Conservation (phyloP, 2,113 vertebrate genomes). For the Porphyrio hochstetteri region DNA sequence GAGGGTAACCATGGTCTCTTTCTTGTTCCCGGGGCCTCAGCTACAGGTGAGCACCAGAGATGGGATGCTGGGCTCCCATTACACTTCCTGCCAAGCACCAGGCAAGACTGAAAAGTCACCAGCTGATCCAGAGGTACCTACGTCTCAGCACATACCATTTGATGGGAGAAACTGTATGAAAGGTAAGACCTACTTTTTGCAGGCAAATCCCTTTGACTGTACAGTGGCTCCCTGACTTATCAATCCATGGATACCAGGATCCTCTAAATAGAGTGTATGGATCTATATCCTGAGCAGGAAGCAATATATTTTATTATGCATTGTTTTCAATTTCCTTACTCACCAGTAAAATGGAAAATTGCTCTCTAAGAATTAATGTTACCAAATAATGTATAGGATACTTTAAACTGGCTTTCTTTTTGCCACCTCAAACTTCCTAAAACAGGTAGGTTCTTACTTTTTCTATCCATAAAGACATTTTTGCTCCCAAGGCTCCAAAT, state of each 20-base stretch:
- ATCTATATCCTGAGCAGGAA: neutral
- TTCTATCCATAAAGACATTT: neutral
- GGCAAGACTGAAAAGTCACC: neutral
- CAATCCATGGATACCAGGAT: neutral
- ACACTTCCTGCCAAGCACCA: neutral
- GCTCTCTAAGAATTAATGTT: neutral
- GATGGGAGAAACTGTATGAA: neutral
- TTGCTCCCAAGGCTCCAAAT: neutral
- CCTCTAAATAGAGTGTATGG: neutral
- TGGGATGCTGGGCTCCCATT: neutral
- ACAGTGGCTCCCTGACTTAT: neutral
- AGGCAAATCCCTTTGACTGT: neutral
- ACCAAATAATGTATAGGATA: neutral
- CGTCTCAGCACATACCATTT: accelerated
- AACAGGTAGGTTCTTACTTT: neutral
- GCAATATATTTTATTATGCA: neutral
- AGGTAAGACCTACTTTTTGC: neutral
- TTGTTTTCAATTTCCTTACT: neutral
- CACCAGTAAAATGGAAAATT: neutral
- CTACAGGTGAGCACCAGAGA: neutral
- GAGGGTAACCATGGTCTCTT: neutral
- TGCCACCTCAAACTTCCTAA: neutral
- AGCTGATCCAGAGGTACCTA: neutral
- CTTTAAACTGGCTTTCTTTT: neutral
- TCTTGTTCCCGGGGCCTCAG: neutral